Base-by-base conservation (phyloP, 2,888 invertebrate genomes). In the Agrilus mali region DNA sequence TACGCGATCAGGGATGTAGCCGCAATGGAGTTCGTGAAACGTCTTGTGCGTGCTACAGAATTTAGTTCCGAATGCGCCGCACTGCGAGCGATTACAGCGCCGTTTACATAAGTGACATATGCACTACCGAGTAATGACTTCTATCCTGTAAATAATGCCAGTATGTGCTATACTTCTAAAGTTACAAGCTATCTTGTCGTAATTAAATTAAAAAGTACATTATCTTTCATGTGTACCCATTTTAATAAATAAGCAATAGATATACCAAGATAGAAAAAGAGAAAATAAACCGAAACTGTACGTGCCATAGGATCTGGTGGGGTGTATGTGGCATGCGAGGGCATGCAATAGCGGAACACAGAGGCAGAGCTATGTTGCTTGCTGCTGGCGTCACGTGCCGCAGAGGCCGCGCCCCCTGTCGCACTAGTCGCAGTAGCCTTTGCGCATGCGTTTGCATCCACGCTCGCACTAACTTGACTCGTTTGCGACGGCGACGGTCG, bases 301-400 rank as follows among this genome's bases (percentile, higher is more conserved):
- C 74, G 70, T 74, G 74, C 74, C 74, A 72, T 74, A 64, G 71
- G 73, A 63, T 72, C 72, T 65, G 73, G 73, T 67, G 73, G 69
- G 63, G 71, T 72, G 69, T 72, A 74, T 63, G 71, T 71, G 57
- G 74, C 73, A 70, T 74, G 73, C 65, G 71, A 71, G 62, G 73
- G 73, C 74, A 74, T 74, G 69, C 74, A 74, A 67, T 73, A 74
- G 63, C 73, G 72, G 64, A 69, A 74, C 66, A 66, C 66, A 66
- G 66, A 65, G 57, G 66, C 66, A 66, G 66, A 65, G 57, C 56
- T 57, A 61, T 63, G 65, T 62, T 61, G 60, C 47, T 49, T 50
- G 58, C 62, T 63, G 60, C 61, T 65, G 61, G 64, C 65, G 55
- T 65, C 65, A 55, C 64, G 64, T 60, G 66, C 61, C 53, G 67